phyloP scores from a whole-genome alignment of 2,113 vertebrate species.

The Trichechus manatus region DNA sequence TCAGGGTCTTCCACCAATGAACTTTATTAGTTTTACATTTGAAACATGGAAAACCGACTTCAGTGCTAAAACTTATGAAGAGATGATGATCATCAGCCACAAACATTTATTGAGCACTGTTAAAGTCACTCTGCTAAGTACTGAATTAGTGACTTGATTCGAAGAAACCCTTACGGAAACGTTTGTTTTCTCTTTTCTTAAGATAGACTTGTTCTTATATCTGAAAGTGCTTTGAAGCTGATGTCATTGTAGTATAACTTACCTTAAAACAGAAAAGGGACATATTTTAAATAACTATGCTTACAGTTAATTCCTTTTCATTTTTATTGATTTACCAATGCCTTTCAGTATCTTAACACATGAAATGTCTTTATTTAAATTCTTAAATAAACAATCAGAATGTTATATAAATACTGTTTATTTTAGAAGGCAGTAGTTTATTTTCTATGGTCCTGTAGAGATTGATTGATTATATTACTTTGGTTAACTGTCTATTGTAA shows the following conservation, averaged over 20 bases:
- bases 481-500: neutral
- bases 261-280: constrained; percentile 44
- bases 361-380: neutral
- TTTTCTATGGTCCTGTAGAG: constrained; percentile 16
- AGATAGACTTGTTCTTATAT: neutral
- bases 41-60: constrained; percentile 18
- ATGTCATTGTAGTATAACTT: neutral
- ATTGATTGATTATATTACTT: neutral
- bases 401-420: neutral
- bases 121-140: constrained; percentile 8
- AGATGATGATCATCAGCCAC: neutral
- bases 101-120: constrained; percentile 2
- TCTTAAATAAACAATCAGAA: neutral
- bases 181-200: neutral
- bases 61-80: neutral
- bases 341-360: neutral
- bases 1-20: neutral
- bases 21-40: constrained; percentile 42
- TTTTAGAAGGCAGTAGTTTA: neutral
- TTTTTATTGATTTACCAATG: neutral
- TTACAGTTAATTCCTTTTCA: neutral
- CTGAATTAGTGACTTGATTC: constrained; percentile 45
- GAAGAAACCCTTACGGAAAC: neutral
- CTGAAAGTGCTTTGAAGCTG: constrained; percentile 5
- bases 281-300: neutral